Conservation (phyloP, 2,113 vertebrate species). For the Chaetorhynchus papuensis region DNA sequence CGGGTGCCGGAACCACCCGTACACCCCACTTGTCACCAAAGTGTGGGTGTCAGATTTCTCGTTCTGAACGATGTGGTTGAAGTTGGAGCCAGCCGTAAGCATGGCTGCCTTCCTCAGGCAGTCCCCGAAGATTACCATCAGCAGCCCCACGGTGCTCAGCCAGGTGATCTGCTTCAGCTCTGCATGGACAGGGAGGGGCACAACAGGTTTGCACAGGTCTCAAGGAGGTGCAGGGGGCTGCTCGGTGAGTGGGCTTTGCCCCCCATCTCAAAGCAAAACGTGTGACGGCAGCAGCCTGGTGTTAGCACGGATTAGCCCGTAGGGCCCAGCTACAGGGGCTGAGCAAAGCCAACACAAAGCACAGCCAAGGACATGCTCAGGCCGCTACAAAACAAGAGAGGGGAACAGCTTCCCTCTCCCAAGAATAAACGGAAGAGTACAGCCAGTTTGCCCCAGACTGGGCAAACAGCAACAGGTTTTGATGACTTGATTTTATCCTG, state of each 20-base stretch:
- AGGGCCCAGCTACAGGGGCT: not conserved
- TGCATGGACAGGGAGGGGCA: constrained; percentile 42
- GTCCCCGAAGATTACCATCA: constrained; percentile 93
- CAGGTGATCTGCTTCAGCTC: constrained; percentile 91
- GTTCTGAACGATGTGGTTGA: constrained; percentile 98
- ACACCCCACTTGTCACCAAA: constrained; percentile 91
- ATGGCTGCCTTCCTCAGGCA: constrained; percentile 91
- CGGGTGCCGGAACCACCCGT: constrained; percentile 90
- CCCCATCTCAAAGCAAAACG: not conserved
- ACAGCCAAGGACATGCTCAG: not conserved
- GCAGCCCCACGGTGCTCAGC: constrained; percentile 85
- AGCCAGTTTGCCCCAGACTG: not conserved
- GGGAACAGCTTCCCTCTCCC: not conserved
- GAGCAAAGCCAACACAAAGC: not conserved
- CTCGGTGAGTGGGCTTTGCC: not conserved
- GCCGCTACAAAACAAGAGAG: accelerated
- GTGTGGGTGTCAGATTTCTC: constrained; percentile 93
- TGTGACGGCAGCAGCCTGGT: not conserved
- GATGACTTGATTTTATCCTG: not conserved
- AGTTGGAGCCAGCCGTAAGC: constrained; percentile 96
- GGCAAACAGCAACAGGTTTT: not conserved
- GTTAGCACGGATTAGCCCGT: not conserved
- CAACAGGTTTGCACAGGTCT: not conserved
- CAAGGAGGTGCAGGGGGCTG: not conserved
- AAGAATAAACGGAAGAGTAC: not conserved